A percentile compares a stretch with the other conserved stretches of the same genome.
phyloP scores from a whole-genome alignment of 2,888 invertebrate species.

The Cephus rjabovi region DNA sequence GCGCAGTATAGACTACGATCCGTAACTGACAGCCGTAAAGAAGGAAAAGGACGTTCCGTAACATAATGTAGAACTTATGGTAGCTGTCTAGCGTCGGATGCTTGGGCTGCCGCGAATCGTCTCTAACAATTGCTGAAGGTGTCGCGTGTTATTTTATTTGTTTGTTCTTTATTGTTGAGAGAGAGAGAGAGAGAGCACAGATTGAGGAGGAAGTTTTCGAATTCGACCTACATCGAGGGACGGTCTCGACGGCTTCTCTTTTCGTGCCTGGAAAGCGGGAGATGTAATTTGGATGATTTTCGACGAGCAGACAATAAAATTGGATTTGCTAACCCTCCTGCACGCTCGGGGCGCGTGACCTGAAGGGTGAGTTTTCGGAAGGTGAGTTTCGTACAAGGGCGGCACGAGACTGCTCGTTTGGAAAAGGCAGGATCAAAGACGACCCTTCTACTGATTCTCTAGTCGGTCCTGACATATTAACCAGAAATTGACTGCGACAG shows the following conservation, averaged over 20 bases:
- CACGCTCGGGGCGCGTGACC: conserved; percentile 43
- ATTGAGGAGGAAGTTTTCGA: too few species aligned
- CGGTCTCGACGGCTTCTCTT: neutral
- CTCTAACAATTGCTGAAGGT: too few species aligned
- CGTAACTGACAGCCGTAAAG: too few species aligned
- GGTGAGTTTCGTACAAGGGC: conserved; percentile 32
- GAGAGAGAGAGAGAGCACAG: neutral
- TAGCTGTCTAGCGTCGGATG: too few species aligned
- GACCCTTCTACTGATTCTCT: conserved; percentile 38
- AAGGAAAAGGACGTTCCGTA: too few species aligned
- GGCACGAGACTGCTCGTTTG: conserved; percentile 18
- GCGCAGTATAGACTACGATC: too few species aligned
- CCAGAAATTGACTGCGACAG: conserved; percentile 55
- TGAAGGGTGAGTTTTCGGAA: conserved; percentile 46
- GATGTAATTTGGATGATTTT: conserved; percentile 23
- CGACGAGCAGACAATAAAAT: conserved; percentile 44
- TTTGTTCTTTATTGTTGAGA: conserved; percentile 7
- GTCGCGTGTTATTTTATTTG: too few species aligned
- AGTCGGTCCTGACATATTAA: conserved; percentile 55
- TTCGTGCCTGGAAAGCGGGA: conserved; percentile 6
- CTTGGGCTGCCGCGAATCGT: too few species aligned
- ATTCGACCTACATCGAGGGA: too few species aligned
- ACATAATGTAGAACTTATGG: too few species aligned
- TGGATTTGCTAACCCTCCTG: conserved; percentile 48
- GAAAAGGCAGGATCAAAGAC: conserved; percentile 45